Conservation (phyloP, 2,888 invertebrate genomes). For the Aleiodes testaceus region DNA sequence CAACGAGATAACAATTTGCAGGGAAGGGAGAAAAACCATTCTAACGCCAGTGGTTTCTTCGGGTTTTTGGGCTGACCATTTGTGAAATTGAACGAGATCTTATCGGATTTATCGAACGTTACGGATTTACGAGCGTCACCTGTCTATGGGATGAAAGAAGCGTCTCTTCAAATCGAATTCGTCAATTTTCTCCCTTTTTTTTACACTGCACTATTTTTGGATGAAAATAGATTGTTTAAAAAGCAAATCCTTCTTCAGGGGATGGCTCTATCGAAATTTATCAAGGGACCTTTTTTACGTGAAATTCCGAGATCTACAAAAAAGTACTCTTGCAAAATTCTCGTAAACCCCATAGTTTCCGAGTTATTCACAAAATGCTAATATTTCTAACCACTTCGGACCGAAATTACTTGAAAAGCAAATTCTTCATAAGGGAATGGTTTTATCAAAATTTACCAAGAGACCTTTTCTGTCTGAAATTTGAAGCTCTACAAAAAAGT, state of each 20-base stretch:
- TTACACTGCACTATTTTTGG: background rate
- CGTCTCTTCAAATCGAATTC: background rate
- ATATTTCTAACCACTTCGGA: too few species aligned
- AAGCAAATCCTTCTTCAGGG: background rate
- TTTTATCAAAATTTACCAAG: background rate
- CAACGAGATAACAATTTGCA: slow-evolving; percentile 21
- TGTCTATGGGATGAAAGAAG: background rate
- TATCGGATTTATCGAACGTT: slow-evolving; percentile 36
- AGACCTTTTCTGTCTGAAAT: background rate
- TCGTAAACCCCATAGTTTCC: too few species aligned
- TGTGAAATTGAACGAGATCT: slow-evolving; percentile 32
- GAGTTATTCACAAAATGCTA: too few species aligned
- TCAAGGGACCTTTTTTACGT: too few species aligned
- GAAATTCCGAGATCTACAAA: background rate
- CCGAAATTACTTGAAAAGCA: background rate
- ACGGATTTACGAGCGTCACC: slow-evolving; percentile 29
- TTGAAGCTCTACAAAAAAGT: background rate
- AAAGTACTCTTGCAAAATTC: background rate
- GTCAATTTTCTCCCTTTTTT: slow-evolving; percentile 1
- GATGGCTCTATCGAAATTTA: background rate
- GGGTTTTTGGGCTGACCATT: slow-evolving; percentile 24
- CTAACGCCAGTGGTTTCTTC: background rate
- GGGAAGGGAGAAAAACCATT: background rate
- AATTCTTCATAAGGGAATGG: background rate
- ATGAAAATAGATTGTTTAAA: background rate